These are phyloP conservation scores for Perca schrenkii DNA, from an alignment of 2,113 vertebrate species.

Conservation along the genomic window DNA sequence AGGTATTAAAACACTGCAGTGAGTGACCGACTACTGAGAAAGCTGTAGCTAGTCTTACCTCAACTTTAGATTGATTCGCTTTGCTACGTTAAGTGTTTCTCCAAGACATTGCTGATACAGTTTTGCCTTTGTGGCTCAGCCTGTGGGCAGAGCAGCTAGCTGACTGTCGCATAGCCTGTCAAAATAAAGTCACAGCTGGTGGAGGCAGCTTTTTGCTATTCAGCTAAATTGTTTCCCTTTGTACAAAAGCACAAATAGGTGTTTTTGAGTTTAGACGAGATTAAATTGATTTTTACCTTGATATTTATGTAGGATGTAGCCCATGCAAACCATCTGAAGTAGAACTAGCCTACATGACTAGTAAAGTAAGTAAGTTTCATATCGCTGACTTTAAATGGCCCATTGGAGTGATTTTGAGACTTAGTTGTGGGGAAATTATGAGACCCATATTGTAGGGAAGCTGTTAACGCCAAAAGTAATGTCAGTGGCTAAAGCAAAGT, in stretches of 20 bases:
- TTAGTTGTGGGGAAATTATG: neutral
- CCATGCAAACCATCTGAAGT: neutral
- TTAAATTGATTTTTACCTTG: neutral
- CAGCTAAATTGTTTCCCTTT: neutral
- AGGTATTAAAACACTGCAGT: constrained; percentile 30
- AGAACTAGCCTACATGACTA: neutral
- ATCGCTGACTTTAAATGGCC: neutral
- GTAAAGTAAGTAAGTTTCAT: neutral
- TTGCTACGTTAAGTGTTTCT: neutral
- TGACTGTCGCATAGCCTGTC: constrained; percentile 42
- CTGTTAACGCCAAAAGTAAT: neutral
- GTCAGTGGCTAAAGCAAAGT: neutral
- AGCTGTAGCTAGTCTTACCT: neutral
- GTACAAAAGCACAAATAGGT: neutral
- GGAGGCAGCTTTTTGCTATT: neutral
- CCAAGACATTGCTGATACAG: neutral
- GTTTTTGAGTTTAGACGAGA: neutral
- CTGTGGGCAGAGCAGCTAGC: constrained; percentile 17
- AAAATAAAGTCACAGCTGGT: constrained; percentile 7
- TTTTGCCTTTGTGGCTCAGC: neutral
- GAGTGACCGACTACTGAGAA: neutral
- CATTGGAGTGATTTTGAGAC: neutral
- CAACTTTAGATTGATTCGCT: neutral
- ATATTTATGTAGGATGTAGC: neutral
- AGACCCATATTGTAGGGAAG: neutral